Conservation (phyloP, 2,888 invertebrate genomes). For the Ptilodon capucinus region DNA sequence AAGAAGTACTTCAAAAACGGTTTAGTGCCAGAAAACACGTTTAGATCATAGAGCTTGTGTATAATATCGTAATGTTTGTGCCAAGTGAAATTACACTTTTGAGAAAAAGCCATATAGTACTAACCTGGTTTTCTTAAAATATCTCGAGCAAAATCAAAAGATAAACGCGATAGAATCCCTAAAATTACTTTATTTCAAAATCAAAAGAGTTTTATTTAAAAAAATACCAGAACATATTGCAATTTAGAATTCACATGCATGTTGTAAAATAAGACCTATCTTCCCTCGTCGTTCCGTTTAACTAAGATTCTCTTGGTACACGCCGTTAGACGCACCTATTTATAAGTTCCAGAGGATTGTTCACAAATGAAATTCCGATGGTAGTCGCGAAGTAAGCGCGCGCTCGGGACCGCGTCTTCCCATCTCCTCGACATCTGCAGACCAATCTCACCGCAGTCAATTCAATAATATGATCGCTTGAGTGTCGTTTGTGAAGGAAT, state of each 20-base stretch:
- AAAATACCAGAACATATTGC: too few species aligned
- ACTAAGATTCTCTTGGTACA: slow-evolving; percentile 45
- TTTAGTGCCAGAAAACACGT: too few species aligned
- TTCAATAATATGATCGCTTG: slow-evolving; percentile 50
- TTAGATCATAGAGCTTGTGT: too few species aligned
- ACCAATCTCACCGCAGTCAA: slow-evolving; percentile 23
- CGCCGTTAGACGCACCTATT: slow-evolving; percentile 66
- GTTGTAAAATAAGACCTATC: slow-evolving; percentile 21
- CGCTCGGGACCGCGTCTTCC: slow-evolving; percentile 51
- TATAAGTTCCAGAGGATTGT: slow-evolving; percentile 83
- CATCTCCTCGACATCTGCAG: slow-evolving; percentile 27
- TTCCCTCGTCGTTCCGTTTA: slow-evolving; percentile 15
- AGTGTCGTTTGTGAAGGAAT: slow-evolving; percentile 46
- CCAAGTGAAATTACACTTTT: too few species aligned
- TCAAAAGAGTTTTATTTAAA: too few species aligned
- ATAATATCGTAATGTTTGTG: too few species aligned
- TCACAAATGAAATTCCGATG: slow-evolving; percentile 68
- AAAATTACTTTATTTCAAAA: neutral
- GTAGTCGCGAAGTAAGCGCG: slow-evolving; percentile 68
- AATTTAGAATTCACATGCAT: slow-evolving; percentile 9
- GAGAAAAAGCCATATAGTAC: too few species aligned
- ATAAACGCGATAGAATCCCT: too few species aligned
- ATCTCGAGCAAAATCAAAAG: neutral
- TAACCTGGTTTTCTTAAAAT: neutral
- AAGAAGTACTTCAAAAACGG: too few species aligned